Base-by-base conservation (phyloP, 2,888 invertebrate genomes). In the Sclerodermus sp. region DNA sequence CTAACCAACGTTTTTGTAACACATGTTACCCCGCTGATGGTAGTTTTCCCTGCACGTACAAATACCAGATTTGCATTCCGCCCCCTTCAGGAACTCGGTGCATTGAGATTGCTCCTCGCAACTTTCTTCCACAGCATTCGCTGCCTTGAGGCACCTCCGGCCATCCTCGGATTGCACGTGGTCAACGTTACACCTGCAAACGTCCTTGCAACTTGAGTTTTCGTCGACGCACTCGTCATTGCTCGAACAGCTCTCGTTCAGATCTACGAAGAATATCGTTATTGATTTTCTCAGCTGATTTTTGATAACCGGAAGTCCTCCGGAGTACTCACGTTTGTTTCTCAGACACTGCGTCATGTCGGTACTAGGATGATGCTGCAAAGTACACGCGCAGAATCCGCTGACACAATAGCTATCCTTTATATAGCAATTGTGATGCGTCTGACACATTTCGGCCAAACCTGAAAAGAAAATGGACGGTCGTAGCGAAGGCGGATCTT, bases 191-290 rank as follows among this genome's bases (percentile, higher is more conserved):
- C 79, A 79, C 23, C 62, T 53, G 48, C 79, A 79, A 6, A 61
- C 60, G 14, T 64, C 63, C 37, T 64, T 58, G 51, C 79, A 79
- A 42, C 66, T 58, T 23, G 79, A 70, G 54, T 76, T 58, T 23
- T 62, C 51, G 6, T 65, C 59, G n/a, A 75, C 56, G 55, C 79
- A 79, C 47, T 79, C 76, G 34, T 71, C 71, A 55, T 78, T 71
- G 13, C 49, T 58, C 10, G 53, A 45, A 50, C 79, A 79, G 1
- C 58, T 38, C 10, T 75, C 70, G 9, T 67, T 70, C 30, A 79
- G 51, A 42, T 53, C 76, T 76, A 12, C 13, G 3, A 13, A 34
- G 34, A 34, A 12, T 4, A 4, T 47, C 8, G 23, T 8, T 3
- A 5, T 23, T 23, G 8, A 23, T 23, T 5, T 3, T 23, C 23